Conservation (phyloP, 2,888 invertebrate genomes). For the Lamellibrachia satsuma region DNA sequence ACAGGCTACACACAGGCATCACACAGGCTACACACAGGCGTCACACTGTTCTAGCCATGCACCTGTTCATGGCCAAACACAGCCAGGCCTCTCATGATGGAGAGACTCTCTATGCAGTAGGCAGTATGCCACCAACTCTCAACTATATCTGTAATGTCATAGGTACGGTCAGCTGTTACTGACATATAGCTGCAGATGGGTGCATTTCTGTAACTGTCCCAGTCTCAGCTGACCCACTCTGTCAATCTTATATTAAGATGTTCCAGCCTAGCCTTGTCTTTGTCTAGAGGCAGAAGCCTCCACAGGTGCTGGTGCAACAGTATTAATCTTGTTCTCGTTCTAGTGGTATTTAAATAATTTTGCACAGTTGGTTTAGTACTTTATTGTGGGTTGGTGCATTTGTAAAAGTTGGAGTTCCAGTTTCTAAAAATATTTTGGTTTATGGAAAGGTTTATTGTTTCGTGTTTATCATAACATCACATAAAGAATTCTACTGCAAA, state of each 20-base stretch:
- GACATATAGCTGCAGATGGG: background rate
- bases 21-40: background rate
- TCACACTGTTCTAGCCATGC: background rate
- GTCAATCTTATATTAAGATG: background rate
- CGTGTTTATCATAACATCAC: background rate
- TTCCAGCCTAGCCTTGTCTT: background rate
- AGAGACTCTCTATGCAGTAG: background rate
- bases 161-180: background rate
- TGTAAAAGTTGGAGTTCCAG: too few species aligned
- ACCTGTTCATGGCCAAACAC: background rate
- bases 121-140: background rate
- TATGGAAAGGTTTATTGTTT: background rate
- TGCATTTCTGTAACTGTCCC: background rate
- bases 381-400: background rate
- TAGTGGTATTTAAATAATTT: background rate
- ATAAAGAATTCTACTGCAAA: too few species aligned
- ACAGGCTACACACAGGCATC: background rate
- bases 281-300: background rate
- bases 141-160: background rate
- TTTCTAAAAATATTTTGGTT: background rate
- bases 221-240: background rate
- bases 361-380: background rate
- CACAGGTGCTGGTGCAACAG: background rate
- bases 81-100: background rate
- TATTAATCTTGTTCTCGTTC: background rate